phyloP scores from a whole-genome alignment of 2,113 vertebrate species.

The Notiomystis cincta region DNA sequence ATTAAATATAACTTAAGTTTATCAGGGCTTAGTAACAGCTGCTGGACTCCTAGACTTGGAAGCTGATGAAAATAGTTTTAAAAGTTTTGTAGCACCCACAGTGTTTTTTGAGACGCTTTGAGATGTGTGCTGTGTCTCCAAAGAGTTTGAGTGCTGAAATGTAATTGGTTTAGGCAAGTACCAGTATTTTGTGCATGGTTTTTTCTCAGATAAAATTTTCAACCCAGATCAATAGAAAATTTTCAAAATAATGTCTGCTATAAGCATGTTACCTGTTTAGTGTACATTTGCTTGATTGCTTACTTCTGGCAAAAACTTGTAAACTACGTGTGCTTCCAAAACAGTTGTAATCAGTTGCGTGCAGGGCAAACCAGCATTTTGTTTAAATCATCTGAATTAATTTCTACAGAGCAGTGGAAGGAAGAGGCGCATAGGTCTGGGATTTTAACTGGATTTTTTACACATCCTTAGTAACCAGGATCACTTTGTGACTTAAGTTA shows the following conservation, averaged over 20 bases:
- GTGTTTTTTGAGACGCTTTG: not conserved
- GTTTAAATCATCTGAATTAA: not conserved
- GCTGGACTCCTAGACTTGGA: not conserved
- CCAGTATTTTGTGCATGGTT: not conserved
- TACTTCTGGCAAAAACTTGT: not conserved
- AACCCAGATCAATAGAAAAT: not conserved
- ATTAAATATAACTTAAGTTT: not conserved
- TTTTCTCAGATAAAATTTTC: not conserved
- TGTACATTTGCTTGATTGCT: not conserved
- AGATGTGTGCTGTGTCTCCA: rapidly evolving
- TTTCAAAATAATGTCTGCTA: not conserved
- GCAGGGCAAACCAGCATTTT: not conserved
- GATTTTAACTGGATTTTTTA: not conserved
- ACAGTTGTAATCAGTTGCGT: not conserved
- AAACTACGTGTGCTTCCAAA: not conserved
- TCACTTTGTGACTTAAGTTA: not conserved
- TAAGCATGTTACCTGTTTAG: not conserved
- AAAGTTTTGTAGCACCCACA: no score
- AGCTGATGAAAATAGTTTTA: not conserved
- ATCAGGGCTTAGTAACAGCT: not conserved
- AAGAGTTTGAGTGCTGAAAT: not conserved
- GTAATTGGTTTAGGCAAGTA: not conserved
- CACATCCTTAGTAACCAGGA: not conserved
- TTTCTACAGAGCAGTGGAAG: not conserved
- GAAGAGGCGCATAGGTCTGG: not conserved